phyloP scores from a whole-genome alignment of 2,113 vertebrate genomes.

The Nothoprocta pentlandii region DNA sequence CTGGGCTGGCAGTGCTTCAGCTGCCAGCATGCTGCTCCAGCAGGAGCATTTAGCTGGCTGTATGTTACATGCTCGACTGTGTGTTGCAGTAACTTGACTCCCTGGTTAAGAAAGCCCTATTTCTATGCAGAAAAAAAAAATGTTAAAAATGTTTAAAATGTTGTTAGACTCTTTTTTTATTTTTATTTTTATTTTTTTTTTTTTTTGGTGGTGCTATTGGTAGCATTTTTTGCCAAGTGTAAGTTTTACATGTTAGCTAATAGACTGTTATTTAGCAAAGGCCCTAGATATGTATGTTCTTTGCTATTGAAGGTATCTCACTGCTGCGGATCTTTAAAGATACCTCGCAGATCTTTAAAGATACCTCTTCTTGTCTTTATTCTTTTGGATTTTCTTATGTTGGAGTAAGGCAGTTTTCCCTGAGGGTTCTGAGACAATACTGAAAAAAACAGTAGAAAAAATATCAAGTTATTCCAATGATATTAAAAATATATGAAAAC shows the following conservation, averaged over 20 bases:
- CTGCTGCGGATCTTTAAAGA: constrained; percentile 5
- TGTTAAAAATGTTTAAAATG: background rate
- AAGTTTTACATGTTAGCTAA: background rate
- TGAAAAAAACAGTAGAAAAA: background rate
- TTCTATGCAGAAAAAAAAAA: background rate
- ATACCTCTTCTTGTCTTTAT: background rate
- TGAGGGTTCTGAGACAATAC: background rate
- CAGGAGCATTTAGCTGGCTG: constrained; percentile 41
- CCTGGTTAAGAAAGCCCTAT: background rate
- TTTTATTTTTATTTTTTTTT: background rate
- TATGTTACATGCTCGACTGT: background rate
- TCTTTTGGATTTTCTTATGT: background rate
- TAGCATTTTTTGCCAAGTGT: background rate
- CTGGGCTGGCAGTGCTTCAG: background rate
- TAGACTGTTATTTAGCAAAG: background rate
- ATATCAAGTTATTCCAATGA: background rate
- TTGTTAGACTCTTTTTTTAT: background rate
- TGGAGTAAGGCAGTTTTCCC: background rate
- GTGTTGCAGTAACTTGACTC: constrained; percentile 23
- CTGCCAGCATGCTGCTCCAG: background rate
- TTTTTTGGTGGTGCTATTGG: fast-evolving
- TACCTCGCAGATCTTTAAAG: background rate
- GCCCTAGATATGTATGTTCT: background rate
- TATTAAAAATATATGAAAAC: background rate
- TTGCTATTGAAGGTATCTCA: background rate